Evolutionary conservation across 2,888 invertebrate genomes (phyloP).

Genomic region (Sylvicola cinctus): DNA sequence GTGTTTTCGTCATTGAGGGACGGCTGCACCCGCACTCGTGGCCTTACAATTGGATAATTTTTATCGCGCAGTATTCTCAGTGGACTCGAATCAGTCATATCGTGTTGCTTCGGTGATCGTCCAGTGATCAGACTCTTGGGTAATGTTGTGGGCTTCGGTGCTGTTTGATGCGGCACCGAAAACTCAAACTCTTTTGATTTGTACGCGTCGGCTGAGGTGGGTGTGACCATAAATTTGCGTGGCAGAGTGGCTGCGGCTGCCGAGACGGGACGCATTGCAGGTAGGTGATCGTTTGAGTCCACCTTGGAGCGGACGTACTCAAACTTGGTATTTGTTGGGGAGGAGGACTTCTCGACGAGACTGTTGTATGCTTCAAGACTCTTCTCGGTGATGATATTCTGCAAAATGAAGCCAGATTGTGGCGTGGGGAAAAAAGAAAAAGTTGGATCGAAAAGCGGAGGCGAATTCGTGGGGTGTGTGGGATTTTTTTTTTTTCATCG

Average conservation of each 20-base stretch:
- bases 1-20: slow-evolving; percentile 9
- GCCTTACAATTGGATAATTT: slow-evolving; percentile 9
- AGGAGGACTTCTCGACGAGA: slow-evolving; percentile 57
- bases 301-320: slow-evolving; percentile 3
- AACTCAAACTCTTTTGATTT: slow-evolving; percentile 3
- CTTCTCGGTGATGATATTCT: slow-evolving; percentile 71
- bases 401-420: slow-evolving; percentile 16
- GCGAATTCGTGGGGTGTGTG: background rate
- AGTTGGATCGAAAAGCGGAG: background rate
- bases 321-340: slow-evolving; percentile 13
- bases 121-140: slow-evolving; percentile 16
- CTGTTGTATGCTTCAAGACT: slow-evolving; percentile 85
- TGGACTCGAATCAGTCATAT: slow-evolving; percentile 9
- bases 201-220: slow-evolving; percentile 3
- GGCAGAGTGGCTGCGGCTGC: background rate
- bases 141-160: slow-evolving; percentile 22
- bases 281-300: slow-evolving; percentile 14
- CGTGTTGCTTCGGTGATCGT: slow-evolving; percentile 3
- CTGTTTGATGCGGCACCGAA: slow-evolving; percentile 14
- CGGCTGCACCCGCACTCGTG: slow-evolving; percentile 6
- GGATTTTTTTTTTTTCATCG: background rate
- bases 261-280: slow-evolving; percentile 8
- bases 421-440: background rate
- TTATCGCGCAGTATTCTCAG: slow-evolving; percentile 10
- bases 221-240: background rate